Evolutionary conservation across 1,140 invertebrate species (phyloP), one percentile per base, ranked within the genome.

Genomic region (Drosophila sturtevanti): DNA sequence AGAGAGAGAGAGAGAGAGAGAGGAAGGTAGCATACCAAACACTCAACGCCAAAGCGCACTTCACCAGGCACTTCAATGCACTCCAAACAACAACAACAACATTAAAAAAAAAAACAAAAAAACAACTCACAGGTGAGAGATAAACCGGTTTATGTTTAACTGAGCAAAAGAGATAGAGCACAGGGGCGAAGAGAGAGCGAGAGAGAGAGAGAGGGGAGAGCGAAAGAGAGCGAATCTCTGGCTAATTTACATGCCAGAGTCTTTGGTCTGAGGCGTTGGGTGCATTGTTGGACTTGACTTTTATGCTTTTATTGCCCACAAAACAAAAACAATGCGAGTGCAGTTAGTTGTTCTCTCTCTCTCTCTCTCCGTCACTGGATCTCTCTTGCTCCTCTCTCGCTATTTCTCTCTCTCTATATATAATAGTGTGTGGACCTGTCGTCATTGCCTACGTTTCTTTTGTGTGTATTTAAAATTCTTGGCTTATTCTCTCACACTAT

Each of bases 21-120:
- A 41, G 34, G 34, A 21, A 24, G 60, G 61, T 76, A 79, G 79
- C 82, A 86, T 86, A 86, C 82, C 82, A 89, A 86, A 82, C 82
- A 86, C 84, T 86, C 82, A 87, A 82, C 79, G 82, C 79, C 79
- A 79, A 79, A 79, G 77, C 73, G 82, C 82, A 86, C 81, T 87
- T 72, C 64, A 79, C 68, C 27, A 51, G 64, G 72, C 76, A 81
- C 81, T 80, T 77, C 77, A 77, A 67, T 71, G 73, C 70, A 74
- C 77, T 86, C 85, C 31, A 74, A 81, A 71, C 58, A 58, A 31
- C 54, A 61, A 62, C 61, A 56, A 38, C 74, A 77, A 76, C 74
- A 76, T 69, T 72, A 76, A 76, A 72, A 66, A 38, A 27, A 38
- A 55, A 79, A 48, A 76, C 72, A 66, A 38, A 27, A 38, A 55